These are phyloP conservation scores for Proteles cristata DNA, from an alignment of 2,113 vertebrate species.

Conservation along the genomic window DNA sequence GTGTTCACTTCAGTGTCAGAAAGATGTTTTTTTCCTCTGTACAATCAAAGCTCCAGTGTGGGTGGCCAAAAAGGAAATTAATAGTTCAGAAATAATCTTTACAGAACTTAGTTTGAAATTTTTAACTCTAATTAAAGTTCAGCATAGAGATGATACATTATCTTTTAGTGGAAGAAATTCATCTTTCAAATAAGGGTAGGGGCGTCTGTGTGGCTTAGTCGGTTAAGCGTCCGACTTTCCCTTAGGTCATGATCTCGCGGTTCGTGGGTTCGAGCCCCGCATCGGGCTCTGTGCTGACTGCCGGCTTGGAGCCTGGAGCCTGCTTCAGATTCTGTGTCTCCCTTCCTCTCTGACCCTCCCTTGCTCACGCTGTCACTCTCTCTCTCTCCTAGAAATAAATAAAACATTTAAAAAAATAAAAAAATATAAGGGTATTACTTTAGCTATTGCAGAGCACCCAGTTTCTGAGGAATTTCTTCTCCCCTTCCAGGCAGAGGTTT, in stretches of 20 bases:
- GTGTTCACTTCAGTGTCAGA: background rate
- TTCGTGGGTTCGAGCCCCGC: no score
- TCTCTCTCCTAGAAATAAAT: no score
- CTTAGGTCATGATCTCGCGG: no score
- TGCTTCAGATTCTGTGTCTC: no score
- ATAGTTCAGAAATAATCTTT: slow-evolving; percentile 56
- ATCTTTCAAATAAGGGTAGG: background rate
- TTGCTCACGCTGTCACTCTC: no score
- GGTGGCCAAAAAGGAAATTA: background rate
- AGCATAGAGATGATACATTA: background rate
- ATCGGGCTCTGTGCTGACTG: no score
- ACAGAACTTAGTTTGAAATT: slow-evolving; percentile 7
- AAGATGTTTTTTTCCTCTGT: background rate
- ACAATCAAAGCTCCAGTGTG: background rate
- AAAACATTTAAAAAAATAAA: no score
- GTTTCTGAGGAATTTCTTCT: slow-evolving; percentile 18
- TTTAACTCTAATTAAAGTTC: slow-evolving; percentile 38
- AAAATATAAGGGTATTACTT: background rate
- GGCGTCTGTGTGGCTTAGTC: no score
- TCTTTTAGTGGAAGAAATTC: slow-evolving; percentile 6
- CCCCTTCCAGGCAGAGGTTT: slow-evolving; percentile 13
- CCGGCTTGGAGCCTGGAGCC: no score
- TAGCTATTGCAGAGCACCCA: background rate
- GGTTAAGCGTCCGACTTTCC: no score
- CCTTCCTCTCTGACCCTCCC: no score